Conservation (phyloP, 2,888 invertebrate genomes). For the Hyppa rectilinea region DNA sequence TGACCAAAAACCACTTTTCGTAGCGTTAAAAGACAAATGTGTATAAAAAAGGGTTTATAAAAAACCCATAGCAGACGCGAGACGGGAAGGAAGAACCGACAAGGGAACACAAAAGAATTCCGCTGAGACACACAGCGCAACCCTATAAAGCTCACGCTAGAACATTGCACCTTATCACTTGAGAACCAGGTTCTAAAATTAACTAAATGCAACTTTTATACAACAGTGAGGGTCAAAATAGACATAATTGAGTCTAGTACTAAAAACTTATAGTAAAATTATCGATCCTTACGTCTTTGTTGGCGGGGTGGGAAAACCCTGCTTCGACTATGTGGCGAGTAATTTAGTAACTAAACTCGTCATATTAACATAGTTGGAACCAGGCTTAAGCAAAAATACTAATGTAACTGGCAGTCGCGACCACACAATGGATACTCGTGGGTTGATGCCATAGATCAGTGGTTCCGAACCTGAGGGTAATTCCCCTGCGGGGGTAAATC, state of each 20-base stretch:
- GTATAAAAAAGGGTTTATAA: not conserved
- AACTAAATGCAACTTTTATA: not conserved
- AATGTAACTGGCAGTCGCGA: not conserved
- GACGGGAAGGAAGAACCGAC: constrained; percentile 1
- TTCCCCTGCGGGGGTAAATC: too few species aligned
- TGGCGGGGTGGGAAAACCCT: too few species aligned
- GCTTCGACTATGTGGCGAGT: too few species aligned
- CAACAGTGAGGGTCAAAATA: not conserved
- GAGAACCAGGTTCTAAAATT: constrained; percentile 2
- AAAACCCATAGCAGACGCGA: constrained; percentile 1
- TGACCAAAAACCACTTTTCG: not conserved
- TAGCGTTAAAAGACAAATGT: not conserved
- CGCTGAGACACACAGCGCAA: constrained; percentile 1
- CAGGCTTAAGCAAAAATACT: not conserved
- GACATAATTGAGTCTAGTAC: constrained; percentile 12
- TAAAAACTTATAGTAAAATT: not conserved
- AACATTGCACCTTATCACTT: constrained; percentile 12
- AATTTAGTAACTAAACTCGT: too few species aligned
- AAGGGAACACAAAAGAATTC: constrained; percentile 24
- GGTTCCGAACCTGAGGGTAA: too few species aligned
- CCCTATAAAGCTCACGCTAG: not conserved
- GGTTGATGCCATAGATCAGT: not conserved
- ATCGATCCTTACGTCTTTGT: constrained; percentile 1
- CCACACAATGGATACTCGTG: not conserved
- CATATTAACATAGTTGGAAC: too few species aligned